Evolutionary conservation across 2,888 invertebrate genomes (phyloP), one percentile per base, ranked within the genome.

Genomic region (Monopis laevigella): DNA sequence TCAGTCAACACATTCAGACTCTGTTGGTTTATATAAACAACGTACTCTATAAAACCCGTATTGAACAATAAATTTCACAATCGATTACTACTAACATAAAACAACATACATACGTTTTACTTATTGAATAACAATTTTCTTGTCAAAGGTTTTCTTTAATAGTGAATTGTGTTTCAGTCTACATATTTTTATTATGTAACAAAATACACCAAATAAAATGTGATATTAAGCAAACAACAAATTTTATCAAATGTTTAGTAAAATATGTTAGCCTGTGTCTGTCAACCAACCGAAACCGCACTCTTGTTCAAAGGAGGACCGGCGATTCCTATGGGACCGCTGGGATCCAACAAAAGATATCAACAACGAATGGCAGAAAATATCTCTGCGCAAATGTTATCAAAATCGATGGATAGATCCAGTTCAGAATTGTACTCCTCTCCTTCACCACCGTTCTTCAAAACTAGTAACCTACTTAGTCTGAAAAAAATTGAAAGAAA

Each of bases 201-300:
- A n/a, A n/a, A n/a, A n/a, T n/a, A n/a, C n/a, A n/a, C n/a, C n/a
- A n/a, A n/a, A n/a, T 8, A 21, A 21, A 21, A 21, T 21, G 24
- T 21, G 6, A 21, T 21, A 21, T 7, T 21, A 21, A 21, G 8
- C 24, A 21, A 17, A 32, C 16, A 16, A 17, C 17, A 17, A 4
- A 21, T 32, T 32, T 14, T 18, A 49, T 47, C 44, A 50, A 53
- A 64, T 66, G 70, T 65, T 53, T 45, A 45, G 49, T 59, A 64
- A 51, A 82, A 74, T 69, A 87, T 87, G 87, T 74, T 87, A 75
- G 86, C 86, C 58, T 87, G 86, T 73, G 86, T 86, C 52, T 87
- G 86, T 64, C 86, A 86, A 62, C 86, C 86, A 46, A 73, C 82
- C 51, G 85, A 86, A 56, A 83, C 84, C 48, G 78, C 78, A 42